Evolutionary conservation across 2,113 vertebrate genomes (phyloP).

Genomic region (Tretioscincus oriximinensis): DNA sequence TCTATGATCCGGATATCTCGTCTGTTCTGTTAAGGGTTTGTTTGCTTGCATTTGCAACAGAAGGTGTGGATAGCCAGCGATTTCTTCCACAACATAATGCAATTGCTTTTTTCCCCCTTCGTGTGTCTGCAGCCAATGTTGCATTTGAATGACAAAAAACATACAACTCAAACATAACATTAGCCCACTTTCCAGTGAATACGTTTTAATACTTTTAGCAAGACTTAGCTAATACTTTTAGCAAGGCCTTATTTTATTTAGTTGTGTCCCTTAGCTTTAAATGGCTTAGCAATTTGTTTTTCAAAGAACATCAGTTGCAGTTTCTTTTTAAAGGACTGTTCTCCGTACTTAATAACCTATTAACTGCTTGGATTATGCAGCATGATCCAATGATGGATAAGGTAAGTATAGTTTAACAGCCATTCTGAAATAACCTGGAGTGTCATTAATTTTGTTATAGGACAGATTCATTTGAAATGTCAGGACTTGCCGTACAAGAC

Average conservation of each 20-base stretch:
- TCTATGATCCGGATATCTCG: no score
- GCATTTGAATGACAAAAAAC: not conserved
- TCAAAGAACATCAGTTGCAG: conserved; percentile 49
- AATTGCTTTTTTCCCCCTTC: no score
- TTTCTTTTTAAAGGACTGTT: conserved; percentile 59
- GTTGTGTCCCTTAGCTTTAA: not conserved
- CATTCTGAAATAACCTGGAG: conserved; percentile 73
- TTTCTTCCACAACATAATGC: no score
- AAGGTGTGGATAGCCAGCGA: no score
- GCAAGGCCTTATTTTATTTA: conserved; percentile 32
- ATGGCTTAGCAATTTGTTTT: conserved; percentile 23
- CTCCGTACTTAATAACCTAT: conserved; percentile 63
- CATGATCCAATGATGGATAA: conserved; percentile 70
- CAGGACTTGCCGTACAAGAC: conserved; percentile 73
- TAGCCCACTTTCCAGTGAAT: not conserved
- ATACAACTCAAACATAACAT: not conserved
- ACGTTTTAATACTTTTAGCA: not conserved
- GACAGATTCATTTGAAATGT: conserved; percentile 75
- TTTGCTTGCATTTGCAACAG: no score
- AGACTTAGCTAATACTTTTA: not conserved
- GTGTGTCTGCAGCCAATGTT: no score
- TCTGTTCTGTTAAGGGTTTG: no score
- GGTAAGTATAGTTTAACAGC: conserved; percentile 74
- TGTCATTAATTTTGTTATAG: conserved; percentile 73
- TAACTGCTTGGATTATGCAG: conserved; percentile 65